Base-by-base conservation (phyloP, 2,888 invertebrate genomes). In the Euplagia quadripunctaria region DNA sequence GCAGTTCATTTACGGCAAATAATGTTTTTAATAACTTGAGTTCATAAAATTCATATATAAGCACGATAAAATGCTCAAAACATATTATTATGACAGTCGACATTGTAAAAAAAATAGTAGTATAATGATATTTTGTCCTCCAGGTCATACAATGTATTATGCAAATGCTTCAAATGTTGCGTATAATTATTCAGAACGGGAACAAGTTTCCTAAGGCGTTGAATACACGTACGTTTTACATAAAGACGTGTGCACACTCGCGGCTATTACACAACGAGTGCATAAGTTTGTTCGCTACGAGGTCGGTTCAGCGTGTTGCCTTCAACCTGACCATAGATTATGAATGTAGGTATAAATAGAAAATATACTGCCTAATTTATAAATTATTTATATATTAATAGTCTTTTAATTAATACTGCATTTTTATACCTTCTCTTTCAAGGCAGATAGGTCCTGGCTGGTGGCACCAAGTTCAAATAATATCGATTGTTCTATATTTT, bases 241-340 rank as follows among this genome's bases (percentile, higher is more conserved):
- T 78, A 78, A 79, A 67, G 80, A 68, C 73, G 63, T 64, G 71
- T 63, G 2, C 74, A 73, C 78, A 77, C 78, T 64, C 51, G 64
- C 46, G 68, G 68, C 68, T 76, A 63, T 85, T 84, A 81, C 83
- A 80, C 80, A 86, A 85, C 74, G 78, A 72, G 70, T 80, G 75
- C 77, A 76, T 77, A 79, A 76, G 73, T 83, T 81, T 79, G 76
- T 78, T 75, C 58, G 49, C 31, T 43, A 14, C 81, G 83, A 85
- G 83, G 83, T 80, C 81, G 77, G 64, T 55, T 42, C 72, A 16
- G 17, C 64, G 49, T 69, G 72, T 68, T 46, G 61, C 68, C 69
- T 75, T 68, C 74, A 69, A 75, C 61, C 14, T 20, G 49, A n/a
- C 5, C 75, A 76, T 58, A 78, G 82, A 84, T 75, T 76, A 77